phyloP scores from a whole-genome alignment of 2,888 invertebrate genomes.

The Clepsis dumicolana region DNA sequence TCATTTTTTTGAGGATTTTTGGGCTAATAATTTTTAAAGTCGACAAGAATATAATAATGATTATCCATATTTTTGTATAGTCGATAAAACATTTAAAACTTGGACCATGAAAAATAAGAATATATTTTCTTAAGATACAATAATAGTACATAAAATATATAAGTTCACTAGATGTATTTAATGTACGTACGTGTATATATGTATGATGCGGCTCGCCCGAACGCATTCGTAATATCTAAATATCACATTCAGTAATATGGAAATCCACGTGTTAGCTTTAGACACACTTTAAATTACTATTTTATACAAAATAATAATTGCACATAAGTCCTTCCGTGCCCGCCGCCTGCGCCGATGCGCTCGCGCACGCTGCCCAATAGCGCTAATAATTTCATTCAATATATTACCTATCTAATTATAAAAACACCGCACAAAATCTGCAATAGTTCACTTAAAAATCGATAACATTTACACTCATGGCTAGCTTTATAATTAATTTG shows the following conservation, averaged over 20 bases:
- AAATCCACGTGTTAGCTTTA: constrained; percentile 85
- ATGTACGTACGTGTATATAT: constrained; percentile 78
- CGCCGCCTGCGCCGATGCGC: constrained; percentile 61
- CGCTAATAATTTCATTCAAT: constrained; percentile 85
- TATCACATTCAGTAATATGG: constrained; percentile 87
- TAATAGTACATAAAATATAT: constrained; percentile 87
- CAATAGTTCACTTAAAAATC: constrained; percentile 85
- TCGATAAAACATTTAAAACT: constrained; percentile 87
- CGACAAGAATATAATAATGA: constrained; percentile 85
- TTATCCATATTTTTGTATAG: constrained; percentile 86
- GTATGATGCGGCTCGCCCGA: constrained; percentile 64
- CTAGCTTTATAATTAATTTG: constrained; percentile 86
- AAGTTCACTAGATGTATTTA: constrained; percentile 83
- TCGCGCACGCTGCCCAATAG: constrained; percentile 73
- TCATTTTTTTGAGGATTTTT: constrained; percentile 80
- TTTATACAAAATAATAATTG: constrained; percentile 87
- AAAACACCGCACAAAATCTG: constrained; percentile 86
- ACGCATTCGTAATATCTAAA: constrained; percentile 85
- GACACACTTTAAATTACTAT: constrained; percentile 84
- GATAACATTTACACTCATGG: constrained; percentile 86
- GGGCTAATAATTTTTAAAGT: constrained; percentile 82
- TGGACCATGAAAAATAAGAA: constrained; percentile 87
- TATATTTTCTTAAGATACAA: constrained; percentile 85
- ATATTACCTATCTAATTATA: constrained; percentile 87
- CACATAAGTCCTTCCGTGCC: constrained; percentile 83